These are phyloP conservation scores for Megamerina dolium DNA, from an alignment of 2,888 invertebrate species.

Conservation along the genomic window DNA sequence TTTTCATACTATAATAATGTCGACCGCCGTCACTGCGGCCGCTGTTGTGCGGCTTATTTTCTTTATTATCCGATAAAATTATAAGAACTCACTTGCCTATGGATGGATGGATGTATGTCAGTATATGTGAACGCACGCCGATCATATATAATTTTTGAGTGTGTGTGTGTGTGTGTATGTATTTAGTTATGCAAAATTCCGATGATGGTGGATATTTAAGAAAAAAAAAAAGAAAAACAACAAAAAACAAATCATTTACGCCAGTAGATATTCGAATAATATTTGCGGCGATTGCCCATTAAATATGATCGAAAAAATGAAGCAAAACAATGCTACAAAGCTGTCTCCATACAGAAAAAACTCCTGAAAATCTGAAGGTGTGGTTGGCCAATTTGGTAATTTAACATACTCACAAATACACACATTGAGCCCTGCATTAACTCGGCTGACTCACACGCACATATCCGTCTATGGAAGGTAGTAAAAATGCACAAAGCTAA, in stretches of 20 bases:
- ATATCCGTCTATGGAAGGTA: no score
- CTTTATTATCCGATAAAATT: slow-evolving; percentile 37
- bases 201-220: no score
- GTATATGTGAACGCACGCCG: neutral
- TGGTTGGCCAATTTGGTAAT: slow-evolving; percentile 16
- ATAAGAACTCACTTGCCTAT: slow-evolving; percentile 24
- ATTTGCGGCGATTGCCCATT: slow-evolving; percentile 39
- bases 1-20: no score
- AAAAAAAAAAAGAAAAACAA: no score
- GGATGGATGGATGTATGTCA: neutral
- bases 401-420: slow-evolving; percentile 10
- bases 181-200: slow-evolving; percentile 5
- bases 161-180: neutral
- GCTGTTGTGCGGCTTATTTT: slow-evolving; percentile 14
- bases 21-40: neutral
- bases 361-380: slow-evolving; percentile 15
- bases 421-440: slow-evolving; percentile 11
- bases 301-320: slow-evolving; percentile 36
- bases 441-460: slow-evolving; percentile 17
- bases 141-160: neutral
- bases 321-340: slow-evolving; percentile 21
- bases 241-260: no score
- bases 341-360: no score
- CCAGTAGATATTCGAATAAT: slow-evolving; percentile 36
- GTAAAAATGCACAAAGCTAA: no score